Base-by-base conservation (phyloP, 2,888 invertebrate genomes). In the Aethes cnicana region DNA sequence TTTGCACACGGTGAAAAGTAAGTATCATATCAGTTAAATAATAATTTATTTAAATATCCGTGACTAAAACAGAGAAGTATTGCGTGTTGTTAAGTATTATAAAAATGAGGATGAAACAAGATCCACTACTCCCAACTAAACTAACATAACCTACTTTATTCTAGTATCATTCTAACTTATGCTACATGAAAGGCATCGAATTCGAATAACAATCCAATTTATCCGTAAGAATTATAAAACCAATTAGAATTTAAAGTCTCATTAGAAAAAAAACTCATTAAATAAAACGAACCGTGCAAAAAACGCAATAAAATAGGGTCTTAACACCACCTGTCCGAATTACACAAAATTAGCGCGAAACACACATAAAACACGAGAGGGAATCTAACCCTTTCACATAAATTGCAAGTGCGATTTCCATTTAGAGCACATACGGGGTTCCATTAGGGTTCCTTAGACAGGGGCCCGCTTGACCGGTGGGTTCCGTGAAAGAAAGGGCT, bases 371-470 rank as follows among this genome's bases (percentile, higher is more conserved):
- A 74, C 72, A 75, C 69, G 72, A 66, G 67, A 65, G 70, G 72
- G 72, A 72, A 74, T 74, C 55, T 54, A 73, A 81, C 84, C 88
- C 86, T 82, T 83, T 82, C 81, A 79, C 80, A 85, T 87, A 87
- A 88, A 88, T 85, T 83, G 81, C 77, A 77, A 79, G 81, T 79
- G 77, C 81, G 79, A 81, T 84, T 81, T 77, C 80, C 81, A 84
- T 85, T 84, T 82, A 76, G 73, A 81, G 77, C 84, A n/a, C n/a
- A 75, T 77, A 76, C 78, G 73, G 77, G 64, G 63, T 57, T 63
- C 69, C 72, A 76, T 81, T 78, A 80, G 74, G 79, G 81, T 67
- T 74, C 74, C 77, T 74, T 72, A 60, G 63, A 68, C 37, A 43
- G 66, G 66, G 71, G 69, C 56, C 59, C 61, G 74, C 74, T 78